These are phyloP conservation scores for Phocoena phocoena DNA, from an alignment of 2,113 vertebrate genomes.

Conservation along the genomic window DNA sequence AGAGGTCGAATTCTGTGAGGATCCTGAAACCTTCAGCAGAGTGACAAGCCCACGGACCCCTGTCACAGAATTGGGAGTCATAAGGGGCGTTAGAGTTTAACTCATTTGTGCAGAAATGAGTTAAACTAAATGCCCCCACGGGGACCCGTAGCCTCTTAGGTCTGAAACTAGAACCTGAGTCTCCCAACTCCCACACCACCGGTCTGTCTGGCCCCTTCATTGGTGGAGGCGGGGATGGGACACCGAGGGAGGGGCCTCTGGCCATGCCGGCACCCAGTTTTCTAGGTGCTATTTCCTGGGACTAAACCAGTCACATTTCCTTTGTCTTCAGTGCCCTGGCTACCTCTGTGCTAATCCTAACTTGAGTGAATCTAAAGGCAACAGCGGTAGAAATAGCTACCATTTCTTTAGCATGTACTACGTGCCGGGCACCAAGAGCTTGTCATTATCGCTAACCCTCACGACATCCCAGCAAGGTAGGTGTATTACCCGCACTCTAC, in stretches of 20 bases:
- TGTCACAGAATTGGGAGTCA: background rate
- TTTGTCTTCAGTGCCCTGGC: background rate
- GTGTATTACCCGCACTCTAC: background rate
- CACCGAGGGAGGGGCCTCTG: too few species aligned
- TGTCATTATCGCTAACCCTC: background rate
- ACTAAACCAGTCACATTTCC: background rate
- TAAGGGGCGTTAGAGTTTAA: background rate
- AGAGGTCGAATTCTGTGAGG: background rate
- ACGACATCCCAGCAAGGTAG: background rate
- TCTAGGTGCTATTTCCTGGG: background rate
- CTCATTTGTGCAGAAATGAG: background rate
- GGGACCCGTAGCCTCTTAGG: background rate
- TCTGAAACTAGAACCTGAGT: background rate
- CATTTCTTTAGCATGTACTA: background rate
- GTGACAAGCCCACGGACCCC: background rate
- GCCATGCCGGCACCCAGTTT: background rate
- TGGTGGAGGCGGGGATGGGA: background rate
- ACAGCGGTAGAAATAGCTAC: background rate
- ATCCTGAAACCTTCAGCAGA: background rate
- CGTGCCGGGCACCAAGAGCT: background rate
- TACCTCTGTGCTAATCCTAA: background rate
- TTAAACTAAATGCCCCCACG: background rate
- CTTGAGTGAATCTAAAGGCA: background rate
- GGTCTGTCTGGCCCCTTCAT: background rate
- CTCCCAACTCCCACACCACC: background rate